Conservation (phyloP, 2,113 vertebrate species). For the Climacteris rufus region DNA sequence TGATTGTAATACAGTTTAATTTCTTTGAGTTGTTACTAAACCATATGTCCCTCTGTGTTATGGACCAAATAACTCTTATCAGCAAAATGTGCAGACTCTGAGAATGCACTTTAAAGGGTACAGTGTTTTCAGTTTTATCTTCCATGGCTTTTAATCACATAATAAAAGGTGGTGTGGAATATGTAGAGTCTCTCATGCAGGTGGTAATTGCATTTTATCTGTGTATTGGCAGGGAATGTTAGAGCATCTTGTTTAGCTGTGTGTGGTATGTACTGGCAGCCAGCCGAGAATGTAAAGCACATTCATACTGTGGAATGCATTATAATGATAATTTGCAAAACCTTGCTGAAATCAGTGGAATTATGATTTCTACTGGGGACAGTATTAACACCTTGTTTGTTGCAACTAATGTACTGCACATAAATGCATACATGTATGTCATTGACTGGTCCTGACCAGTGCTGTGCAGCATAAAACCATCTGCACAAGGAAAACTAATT, state of each 20-base stretch:
- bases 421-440: background rate
- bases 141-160: background rate
- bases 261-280: background rate
- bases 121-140: background rate
- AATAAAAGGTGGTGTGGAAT: background rate
- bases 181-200: background rate
- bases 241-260: constrained; percentile 17
- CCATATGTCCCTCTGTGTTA: background rate
- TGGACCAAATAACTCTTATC: background rate
- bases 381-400: background rate
- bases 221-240: background rate
- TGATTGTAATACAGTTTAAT: background rate
- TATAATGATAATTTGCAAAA: background rate
- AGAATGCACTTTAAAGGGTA: background rate
- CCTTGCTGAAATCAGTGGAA: background rate
- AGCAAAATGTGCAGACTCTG: background rate
- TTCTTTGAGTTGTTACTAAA: background rate
- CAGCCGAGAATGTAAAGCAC: background rate
- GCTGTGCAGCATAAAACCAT: background rate
- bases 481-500: background rate
- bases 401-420: background rate
- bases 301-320: background rate
- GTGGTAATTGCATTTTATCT: background rate
- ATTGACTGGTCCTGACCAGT: background rate
- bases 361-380: background rate